Evolutionary conservation across 2,888 invertebrate species (phyloP), one percentile per base, ranked within the genome.

Genomic region (Cremastinae sp.): DNA sequence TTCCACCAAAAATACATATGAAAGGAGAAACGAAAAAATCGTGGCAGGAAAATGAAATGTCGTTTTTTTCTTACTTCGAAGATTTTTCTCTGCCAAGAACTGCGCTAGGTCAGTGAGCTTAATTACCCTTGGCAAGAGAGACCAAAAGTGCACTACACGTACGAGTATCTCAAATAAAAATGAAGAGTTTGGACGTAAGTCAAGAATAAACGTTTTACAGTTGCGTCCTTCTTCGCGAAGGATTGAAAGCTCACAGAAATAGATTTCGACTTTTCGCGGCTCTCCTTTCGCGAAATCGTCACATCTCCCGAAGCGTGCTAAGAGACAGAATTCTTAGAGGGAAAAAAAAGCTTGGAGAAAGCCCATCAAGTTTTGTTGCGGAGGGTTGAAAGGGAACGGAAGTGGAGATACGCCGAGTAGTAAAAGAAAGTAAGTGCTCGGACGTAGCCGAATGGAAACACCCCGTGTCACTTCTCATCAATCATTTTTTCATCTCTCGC

Each of bases 81-180:
- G 35, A 28, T 43, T 16, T 9, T 20, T 20, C 35, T 28, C 12
- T 20, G 22, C 28, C 51, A 20, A 39, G 58, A 35, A 14, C 35
- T 41, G 59, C 49, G 69, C 28, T 69, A 59, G 69, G 69, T 69
- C 69, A 69, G 69, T 69, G 59, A 61, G 51, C 69, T 59, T 65
- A 59, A 65, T 59, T 64, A 62, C 62, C 62, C 47, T 71, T 71
- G 71, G 71, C 70, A 71, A 55, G 56, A 35, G 71, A 64, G 47
- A 37, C 47, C 49, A 22, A 47, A 41, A 68, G 49, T 43, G 37
- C 45, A 22, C 18, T 66, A 53, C 41, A 51, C 49, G 49, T 3
- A 16, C 18, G 8, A 20, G 18, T 49, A 10, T 22, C 51, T n/a
- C 22, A 12, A 35, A 35, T 28, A 35, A 55, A 55, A 35, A 55